A percentile compares a stretch with the other conserved stretches of the same genome.
These are phyloP conservation scores for Ectropis crepuscularia DNA, from an alignment of 2,888 invertebrate species.

Conservation along the genomic window DNA sequence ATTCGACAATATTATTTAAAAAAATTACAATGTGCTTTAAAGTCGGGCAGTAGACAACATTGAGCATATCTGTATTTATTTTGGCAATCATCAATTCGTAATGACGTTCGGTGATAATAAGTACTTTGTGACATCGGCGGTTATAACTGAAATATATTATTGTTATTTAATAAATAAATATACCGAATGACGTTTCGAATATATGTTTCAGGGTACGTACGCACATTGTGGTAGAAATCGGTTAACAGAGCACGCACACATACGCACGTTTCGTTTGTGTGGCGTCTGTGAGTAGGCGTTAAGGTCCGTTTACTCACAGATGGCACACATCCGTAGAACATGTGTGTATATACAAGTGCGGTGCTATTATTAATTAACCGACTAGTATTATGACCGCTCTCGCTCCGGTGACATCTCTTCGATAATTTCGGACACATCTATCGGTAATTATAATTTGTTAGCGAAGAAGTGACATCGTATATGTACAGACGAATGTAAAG, in stretches of 20 bases:
- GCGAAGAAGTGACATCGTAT: constrained; percentile 2
- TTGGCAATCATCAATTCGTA: constrained; percentile 58
- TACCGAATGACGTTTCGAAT: constrained; percentile 49
- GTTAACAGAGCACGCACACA: too few species aligned
- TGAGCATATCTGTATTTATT: constrained; percentile 67
- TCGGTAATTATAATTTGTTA: constrained; percentile 10
- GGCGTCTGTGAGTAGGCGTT: too few species aligned
- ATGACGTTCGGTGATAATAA: constrained; percentile 52
- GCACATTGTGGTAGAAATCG: constrained; percentile 61
- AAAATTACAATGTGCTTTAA: constrained; percentile 73
- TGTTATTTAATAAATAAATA: constrained; percentile 54
- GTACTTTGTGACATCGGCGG: constrained; percentile 68
- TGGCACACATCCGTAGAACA: too few species aligned
- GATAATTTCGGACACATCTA: constrained; percentile 18
- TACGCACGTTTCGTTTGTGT: too few species aligned
- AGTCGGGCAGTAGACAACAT: constrained; percentile 56
- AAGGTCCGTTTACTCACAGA: too few species aligned
- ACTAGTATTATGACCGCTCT: constrained; percentile 49
- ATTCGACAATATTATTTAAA: constrained; percentile 67
- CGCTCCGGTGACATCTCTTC: constrained; percentile 54
- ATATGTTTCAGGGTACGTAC: constrained; percentile 64
- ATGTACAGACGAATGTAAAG: neutral
- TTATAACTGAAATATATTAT: constrained; percentile 50
- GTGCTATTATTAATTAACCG: too few species aligned
- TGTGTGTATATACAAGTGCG: too few species aligned